Evolutionary conservation across 2,888 invertebrate species (phyloP).

Genomic region (Lordiphosa fenestrarum): DNA sequence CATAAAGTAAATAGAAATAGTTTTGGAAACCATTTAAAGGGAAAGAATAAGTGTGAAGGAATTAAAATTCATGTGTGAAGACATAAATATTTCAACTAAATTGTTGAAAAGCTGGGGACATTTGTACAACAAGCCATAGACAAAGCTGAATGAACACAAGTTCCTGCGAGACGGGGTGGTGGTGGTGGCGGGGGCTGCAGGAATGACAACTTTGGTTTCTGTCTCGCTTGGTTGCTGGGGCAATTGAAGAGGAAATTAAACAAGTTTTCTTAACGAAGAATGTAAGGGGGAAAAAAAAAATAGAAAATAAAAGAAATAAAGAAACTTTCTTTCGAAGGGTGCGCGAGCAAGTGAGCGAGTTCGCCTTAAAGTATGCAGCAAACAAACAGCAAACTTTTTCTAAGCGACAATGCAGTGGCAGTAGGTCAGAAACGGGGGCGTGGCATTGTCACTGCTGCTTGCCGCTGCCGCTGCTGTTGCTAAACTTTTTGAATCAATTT

Average conservation of each 20-base stretch:
- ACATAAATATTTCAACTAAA: slow-evolving; percentile 8
- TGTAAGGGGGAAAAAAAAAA: slow-evolving; percentile 1
- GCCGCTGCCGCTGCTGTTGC: slow-evolving; percentile 28
- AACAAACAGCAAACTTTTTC: slow-evolving; percentile 40
- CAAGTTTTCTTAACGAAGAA: slow-evolving; percentile 68
- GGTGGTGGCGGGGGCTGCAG: no score
- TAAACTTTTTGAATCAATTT: slow-evolving; percentile 73
- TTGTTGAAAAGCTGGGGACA: background rate
- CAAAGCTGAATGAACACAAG: background rate
- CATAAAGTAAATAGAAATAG: slow-evolving; percentile 61
- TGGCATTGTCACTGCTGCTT: slow-evolving; percentile 17
- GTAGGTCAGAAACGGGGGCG: background rate
- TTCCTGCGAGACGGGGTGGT: background rate
- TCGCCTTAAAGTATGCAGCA: slow-evolving; percentile 69
- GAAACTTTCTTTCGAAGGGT: background rate
- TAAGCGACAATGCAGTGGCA: background rate
- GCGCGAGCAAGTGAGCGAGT: slow-evolving; percentile 47
- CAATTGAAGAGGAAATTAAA: slow-evolving; percentile 73
- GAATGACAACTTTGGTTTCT: slow-evolving; percentile 26
- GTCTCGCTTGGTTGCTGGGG: slow-evolving; percentile 41
- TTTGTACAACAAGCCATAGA: no score
- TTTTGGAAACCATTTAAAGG: slow-evolving; percentile 57
- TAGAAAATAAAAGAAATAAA: background rate
- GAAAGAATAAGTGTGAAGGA: slow-evolving; percentile 2
- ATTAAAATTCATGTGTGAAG: slow-evolving; percentile 25